A percentile compares a stretch with the other conserved stretches of the same genome.
Evolutionary conservation across 2,113 vertebrate species (phyloP).

Genomic region (Xenopus borealis): DNA sequence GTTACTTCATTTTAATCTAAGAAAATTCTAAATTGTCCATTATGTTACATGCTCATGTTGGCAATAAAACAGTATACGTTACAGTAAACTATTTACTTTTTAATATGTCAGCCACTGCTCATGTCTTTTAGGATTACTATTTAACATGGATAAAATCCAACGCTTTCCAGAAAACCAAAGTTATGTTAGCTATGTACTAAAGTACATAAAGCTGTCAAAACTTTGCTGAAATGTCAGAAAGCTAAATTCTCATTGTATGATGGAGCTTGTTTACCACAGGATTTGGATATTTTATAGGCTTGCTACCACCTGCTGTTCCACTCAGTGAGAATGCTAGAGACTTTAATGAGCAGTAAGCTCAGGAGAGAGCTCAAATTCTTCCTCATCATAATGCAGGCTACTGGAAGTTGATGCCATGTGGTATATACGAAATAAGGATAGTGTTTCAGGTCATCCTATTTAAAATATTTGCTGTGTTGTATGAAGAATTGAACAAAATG

Average conservation of each 20-base stretch:
- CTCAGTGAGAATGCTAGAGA: not conserved
- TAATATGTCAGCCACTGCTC: constrained; percentile 3
- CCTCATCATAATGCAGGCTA: constrained; percentile 16
- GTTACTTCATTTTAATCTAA: no score
- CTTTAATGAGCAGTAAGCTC: constrained; percentile 2
- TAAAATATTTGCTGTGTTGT: constrained; percentile 11
- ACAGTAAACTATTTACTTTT: not conserved
- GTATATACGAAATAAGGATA: constrained; percentile 13
- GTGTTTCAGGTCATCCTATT: constrained; percentile 12
- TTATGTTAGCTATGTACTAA: constrained; percentile 42
- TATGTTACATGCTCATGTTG: constrained; percentile 10
- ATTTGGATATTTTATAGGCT: constrained; percentile 30
- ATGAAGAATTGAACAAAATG: constrained; percentile 12
- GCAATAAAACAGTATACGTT: constrained; percentile 8
- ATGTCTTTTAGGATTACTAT: constrained; percentile 34
- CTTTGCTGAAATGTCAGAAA: constrained; percentile 21
- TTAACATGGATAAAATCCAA: constrained; percentile 40
- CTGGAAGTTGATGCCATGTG: constrained; percentile 23
- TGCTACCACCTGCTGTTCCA: constrained; percentile 26
- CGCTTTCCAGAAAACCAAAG: constrained; percentile 37
- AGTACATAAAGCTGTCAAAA: constrained; percentile 40
- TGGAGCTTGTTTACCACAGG: constrained; percentile 29
- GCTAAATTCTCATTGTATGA: constrained; percentile 23
- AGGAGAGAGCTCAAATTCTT: constrained; percentile 12
- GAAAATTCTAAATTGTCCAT: not conserved